Evolutionary conservation across 2,113 vertebrate genomes (phyloP), one percentile per base, ranked within the genome.

Genomic region (Dunckerocampus dactyliophorus): DNA sequence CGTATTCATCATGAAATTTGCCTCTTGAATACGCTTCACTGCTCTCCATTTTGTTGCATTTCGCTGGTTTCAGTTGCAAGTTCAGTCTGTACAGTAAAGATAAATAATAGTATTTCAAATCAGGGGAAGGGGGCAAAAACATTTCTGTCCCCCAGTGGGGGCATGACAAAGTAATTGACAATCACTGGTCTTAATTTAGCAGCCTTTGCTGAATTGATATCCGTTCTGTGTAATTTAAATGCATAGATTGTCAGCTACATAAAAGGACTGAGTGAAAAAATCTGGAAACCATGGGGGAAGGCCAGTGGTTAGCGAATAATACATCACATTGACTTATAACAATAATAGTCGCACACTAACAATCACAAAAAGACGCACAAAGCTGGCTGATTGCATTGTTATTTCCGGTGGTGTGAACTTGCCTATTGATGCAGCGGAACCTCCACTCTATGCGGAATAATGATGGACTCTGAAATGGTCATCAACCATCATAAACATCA

Each of bases 241-340:
- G 62, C 67, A 74, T 47, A 70, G 67, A 79, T 79, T 76, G 75
- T 83, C 74, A 75, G 71, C 46, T 63, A 37, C 59, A 63, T 48
- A 62, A 52, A 62, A 72, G 71, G 19, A 34, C 46, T 61, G 69
- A 71, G 75, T 69, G 63, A 64, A 45, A 76, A 73, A 78, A 63
- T 69, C 39, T 47, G 46, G 52, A 13, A 68, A 76, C 65, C 76
- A 69, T 71, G 53, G 52, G 12, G 47, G 51, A 46, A 69, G 53
- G 57, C 19, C 3, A 15, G 14, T 59, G 51, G 56, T 12, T 50
- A 55, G 20, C 49, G 62, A 47, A 45, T 22, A 65, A 66, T 52
- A 39, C 22, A 52, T 60, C 64, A 46, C 45, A 42, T 39, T 65
- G 59, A 81, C 54, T 68, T 75, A 71, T 67, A 46, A 10, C 49